Percentiles rank a stretch among this genome's conserved stretches.
Conservation (phyloP, 2,113 vertebrate genomes). For the Caloenas nicobarica region DNA sequence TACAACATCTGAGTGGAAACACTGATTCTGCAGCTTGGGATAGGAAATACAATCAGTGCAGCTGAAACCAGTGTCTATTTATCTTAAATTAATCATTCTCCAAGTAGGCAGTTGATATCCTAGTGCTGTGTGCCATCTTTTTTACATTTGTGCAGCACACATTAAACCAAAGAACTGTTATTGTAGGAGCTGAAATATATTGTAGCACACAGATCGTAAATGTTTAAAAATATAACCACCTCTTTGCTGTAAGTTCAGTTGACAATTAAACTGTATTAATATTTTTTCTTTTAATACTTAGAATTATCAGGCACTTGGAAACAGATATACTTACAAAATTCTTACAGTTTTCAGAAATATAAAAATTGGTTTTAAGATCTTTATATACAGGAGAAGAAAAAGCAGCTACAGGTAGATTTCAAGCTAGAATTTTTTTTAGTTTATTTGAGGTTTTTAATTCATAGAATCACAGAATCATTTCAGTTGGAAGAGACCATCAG, state of each 20-base stretch:
- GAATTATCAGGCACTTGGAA: background rate
- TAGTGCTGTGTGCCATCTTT: slow-evolving; percentile 45
- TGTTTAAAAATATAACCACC: slow-evolving; percentile 7
- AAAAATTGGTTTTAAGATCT: background rate
- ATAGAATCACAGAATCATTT: too few relatives aligned
- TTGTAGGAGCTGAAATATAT: background rate
- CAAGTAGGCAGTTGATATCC: slow-evolving; percentile 61
- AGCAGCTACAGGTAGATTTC: background rate
- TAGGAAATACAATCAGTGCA: slow-evolving; percentile 56
- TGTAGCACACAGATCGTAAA: background rate
- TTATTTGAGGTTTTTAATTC: background rate
- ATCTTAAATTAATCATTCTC: slow-evolving; percentile 74
- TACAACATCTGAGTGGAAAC: slow-evolving; percentile 50
- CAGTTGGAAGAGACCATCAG: too few relatives aligned
- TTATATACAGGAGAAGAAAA: background rate
- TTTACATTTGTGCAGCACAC: slow-evolving; percentile 61
- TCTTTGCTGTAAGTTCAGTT: background rate
- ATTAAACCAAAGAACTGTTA: slow-evolving; percentile 40
- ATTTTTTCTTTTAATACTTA: background rate
- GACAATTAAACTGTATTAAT: background rate
- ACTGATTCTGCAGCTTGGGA: slow-evolving; percentile 30
- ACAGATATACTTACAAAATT: background rate
- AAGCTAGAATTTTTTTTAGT: background rate
- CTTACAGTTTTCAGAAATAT: background rate
- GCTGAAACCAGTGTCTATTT: slow-evolving; percentile 68